phyloP scores from a whole-genome alignment of 2,797 vertebrate species.

The Gymnothorax reevesii region DNA sequence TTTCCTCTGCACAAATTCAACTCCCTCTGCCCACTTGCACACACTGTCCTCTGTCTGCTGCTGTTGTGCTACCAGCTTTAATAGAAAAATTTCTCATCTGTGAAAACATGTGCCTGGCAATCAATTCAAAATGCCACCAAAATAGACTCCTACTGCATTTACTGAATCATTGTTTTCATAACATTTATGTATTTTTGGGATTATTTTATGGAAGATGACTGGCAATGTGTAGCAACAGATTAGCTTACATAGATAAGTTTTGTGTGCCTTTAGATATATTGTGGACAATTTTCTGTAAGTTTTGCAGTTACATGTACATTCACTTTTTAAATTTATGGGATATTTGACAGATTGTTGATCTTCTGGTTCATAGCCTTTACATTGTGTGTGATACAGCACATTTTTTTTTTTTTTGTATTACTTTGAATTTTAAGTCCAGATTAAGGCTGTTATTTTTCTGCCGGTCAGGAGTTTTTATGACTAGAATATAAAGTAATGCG shows the following conservation, averaged over 20 bases:
- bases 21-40: not conserved
- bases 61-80: not conserved
- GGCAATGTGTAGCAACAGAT: not conserved
- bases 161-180: not conserved
- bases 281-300: not conserved
- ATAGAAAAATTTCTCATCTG: not conserved
- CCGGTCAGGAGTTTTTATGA: not conserved
- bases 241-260: not conserved
- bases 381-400: not conserved
- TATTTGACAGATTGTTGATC: no score
- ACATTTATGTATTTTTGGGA: not conserved
- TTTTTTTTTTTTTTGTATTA: not conserved
- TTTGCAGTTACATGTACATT: not conserved
- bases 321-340: not conserved
- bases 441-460: not conserved
- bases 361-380: not conserved
- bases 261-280: not conserved
- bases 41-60: not conserved
- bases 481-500: not conserved
- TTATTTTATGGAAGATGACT: not conserved
- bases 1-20: not conserved
- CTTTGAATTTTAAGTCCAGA: not conserved
- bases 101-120: not conserved
- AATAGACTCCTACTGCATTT: not conserved
- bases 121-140: not conserved